A percentile compares a stretch with the other conserved stretches of the same genome.
Conservation (phyloP, 2,888 invertebrate species). For the Taenaris catops region DNA sequence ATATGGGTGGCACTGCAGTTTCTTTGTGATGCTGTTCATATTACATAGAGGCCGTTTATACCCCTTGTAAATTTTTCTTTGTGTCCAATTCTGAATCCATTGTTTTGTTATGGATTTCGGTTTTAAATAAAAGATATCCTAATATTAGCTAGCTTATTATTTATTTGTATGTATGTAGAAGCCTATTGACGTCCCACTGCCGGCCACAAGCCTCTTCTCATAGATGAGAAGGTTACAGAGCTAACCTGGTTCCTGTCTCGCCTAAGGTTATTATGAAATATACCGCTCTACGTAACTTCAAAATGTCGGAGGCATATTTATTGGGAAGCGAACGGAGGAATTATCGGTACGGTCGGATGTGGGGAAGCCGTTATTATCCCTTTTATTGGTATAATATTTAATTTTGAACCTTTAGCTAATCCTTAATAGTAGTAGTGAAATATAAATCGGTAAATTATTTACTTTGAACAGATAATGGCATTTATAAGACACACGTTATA, state of each 20-base stretch:
- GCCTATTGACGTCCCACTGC: no score
- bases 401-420: conserved; percentile 67
- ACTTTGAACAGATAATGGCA: conserved; percentile 27
- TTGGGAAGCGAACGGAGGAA: conserved; percentile 58
- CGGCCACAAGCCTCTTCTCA: no score
- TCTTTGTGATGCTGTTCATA: no score
- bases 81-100: no score
- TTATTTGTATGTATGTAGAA: no score
- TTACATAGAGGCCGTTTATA: no score
- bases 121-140: no score
- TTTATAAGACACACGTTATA: background rate
- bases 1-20: no score
- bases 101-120: no score
- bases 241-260: conserved; percentile 65
- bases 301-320: conserved; percentile 77
- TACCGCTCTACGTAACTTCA: conserved; percentile 62
- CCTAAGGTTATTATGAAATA: conserved; percentile 73
- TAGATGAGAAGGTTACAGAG: no score
- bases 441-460: conserved; percentile 72
- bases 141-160: no score
- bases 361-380: conserved; percentile 72
- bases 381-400: conserved; percentile 80
- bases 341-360: conserved; percentile 69
- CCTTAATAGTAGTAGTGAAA: conserved; percentile 46
- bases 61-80: no score